These are phyloP conservation scores for Leptobrachium leishanense DNA, from an alignment of 2,113 vertebrate species.

Conservation along the genomic window DNA sequence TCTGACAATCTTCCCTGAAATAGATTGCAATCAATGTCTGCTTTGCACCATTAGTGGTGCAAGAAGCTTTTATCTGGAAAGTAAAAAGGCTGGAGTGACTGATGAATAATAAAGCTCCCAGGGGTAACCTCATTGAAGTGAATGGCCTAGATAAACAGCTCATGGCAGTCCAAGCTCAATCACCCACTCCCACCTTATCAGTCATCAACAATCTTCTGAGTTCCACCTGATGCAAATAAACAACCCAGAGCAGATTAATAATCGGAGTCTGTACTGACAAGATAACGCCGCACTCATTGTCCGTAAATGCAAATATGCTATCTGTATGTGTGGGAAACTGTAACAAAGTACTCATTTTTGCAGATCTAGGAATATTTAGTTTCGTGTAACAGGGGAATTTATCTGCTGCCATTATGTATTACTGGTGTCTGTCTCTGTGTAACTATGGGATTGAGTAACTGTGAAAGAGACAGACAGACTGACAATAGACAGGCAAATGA, in stretches of 20 bases:
- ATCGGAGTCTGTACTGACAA: constrained; percentile 13
- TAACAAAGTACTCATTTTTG: not conserved
- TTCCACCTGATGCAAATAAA: constrained; percentile 19
- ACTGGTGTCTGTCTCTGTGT: no score
- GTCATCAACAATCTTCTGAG: constrained; percentile 8
- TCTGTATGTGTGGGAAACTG: constrained; percentile 17
- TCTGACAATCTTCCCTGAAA: no score
- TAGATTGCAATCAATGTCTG: no score
- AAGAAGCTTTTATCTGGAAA: no score
- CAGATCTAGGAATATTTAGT: no score
- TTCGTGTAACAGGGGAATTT: no score
- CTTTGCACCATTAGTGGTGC: no score
- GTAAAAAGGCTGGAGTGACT: no score
- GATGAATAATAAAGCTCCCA: not conserved
- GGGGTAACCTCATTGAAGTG: not conserved
- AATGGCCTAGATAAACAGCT: not conserved
- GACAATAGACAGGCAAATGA: no score
- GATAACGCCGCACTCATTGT: constrained; percentile 25
- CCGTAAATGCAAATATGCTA: constrained; percentile 25
- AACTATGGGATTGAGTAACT: no score
- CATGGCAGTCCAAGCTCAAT: not conserved
- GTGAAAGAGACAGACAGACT: no score
- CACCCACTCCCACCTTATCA: constrained; percentile 18
- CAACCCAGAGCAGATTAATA: constrained; percentile 8
- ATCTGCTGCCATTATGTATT: no score